Evolutionary conservation across 2,113 vertebrate species (phyloP).

Genomic region (Corapipo altera): DNA sequence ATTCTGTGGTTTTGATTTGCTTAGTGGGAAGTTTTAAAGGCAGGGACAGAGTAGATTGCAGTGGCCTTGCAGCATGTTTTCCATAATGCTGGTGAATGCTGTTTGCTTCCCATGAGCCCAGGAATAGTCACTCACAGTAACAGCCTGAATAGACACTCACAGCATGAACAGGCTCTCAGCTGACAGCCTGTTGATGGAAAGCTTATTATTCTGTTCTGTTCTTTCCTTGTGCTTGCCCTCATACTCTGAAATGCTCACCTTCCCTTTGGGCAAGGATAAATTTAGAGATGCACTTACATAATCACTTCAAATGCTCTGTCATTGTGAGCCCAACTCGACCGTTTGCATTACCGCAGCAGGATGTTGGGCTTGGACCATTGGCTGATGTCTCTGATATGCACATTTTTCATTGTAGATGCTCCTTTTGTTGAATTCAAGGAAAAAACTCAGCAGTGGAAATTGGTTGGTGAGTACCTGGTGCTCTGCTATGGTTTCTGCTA

Average conservation of each 20-base stretch:
- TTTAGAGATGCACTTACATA: background rate
- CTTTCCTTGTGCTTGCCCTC: background rate
- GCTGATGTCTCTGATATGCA: background rate
- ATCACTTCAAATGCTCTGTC: background rate
- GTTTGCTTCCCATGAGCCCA: background rate
- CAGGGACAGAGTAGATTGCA: background rate
- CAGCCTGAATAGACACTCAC: background rate
- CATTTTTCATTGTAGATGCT: conserved; percentile 65
- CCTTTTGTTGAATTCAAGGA: conserved; percentile 93
- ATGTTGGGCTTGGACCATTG: background rate
- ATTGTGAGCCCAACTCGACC: background rate
- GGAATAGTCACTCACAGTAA: background rate
- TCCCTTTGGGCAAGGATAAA: background rate
- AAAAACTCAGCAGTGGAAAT: conserved; percentile 92
- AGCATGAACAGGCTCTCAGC: background rate
- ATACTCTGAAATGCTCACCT: background rate
- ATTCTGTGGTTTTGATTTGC: background rate
- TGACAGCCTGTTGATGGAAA: background rate
- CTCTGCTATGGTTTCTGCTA: rapidly evolving
- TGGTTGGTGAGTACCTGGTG: conserved; percentile 81
- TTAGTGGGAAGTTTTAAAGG: background rate
- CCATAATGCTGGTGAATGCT: background rate
- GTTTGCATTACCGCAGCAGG: background rate
- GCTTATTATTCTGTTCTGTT: background rate
- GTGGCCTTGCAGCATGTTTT: background rate